Conservation (phyloP, 2,113 vertebrate genomes). For the Nesoenas mayeri region DNA sequence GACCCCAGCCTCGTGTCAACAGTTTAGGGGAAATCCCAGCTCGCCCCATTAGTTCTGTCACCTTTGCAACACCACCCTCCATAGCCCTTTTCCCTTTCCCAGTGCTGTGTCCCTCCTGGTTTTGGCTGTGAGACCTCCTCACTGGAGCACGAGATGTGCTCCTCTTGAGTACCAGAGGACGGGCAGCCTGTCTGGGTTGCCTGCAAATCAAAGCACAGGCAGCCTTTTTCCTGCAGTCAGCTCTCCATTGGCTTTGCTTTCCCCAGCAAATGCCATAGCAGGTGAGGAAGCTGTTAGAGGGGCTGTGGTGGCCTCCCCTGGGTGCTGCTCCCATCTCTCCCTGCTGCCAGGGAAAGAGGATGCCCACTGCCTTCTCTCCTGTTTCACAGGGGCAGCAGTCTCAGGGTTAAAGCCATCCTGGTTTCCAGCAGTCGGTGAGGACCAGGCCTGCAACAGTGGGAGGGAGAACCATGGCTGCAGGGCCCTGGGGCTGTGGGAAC, state of each 20-base stretch:
- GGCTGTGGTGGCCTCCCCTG: not conserved
- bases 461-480: not conserved
- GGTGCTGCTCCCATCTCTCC: not conserved
- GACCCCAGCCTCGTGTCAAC: not conserved
- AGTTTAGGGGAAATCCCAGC: not conserved
- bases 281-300: not conserved
- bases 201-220: not conserved
- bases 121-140: not conserved
- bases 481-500: not conserved
- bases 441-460: not conserved
- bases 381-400: not conserved
- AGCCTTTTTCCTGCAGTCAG: not conserved
- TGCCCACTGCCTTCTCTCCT: not conserved
- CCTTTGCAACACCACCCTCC: not conserved
- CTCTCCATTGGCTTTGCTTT: not conserved
- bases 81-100: not conserved
- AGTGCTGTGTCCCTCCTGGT: not conserved
- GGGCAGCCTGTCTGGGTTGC: not conserved
- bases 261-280: not conserved
- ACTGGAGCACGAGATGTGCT: not conserved
- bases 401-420: not conserved
- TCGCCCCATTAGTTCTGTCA: not conserved
- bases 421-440: not conserved
- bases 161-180: not conserved
- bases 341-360: not conserved